These are phyloP conservation scores for Prenolepis imparis DNA, from an alignment of 2,888 invertebrate genomes.

Conservation along the genomic window DNA sequence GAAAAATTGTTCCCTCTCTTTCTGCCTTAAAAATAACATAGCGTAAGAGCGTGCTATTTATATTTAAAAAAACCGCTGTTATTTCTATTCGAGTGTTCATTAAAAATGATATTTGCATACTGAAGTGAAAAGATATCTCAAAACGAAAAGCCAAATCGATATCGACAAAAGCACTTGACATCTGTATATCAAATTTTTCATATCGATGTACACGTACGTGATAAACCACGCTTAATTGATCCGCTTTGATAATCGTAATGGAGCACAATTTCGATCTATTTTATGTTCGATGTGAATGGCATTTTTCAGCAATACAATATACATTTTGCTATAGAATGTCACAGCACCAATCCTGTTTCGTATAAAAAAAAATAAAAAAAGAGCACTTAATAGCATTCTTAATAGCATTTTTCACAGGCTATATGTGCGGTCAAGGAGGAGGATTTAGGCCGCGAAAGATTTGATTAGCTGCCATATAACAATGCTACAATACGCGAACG, in stretches of 20 bases:
- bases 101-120: conserved; percentile 20
- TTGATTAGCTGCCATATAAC: conserved; percentile 33
- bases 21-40: conserved; percentile 2
- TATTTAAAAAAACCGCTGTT: neutral
- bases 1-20: neutral
- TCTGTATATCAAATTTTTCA: conserved; percentile 51
- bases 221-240: conserved; percentile 63
- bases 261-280: conserved; percentile 36
- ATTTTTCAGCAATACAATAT: conserved; percentile 19
- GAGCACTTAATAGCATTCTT: conserved; percentile 13
- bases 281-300: conserved; percentile 22
- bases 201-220: conserved; percentile 52
- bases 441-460: conserved; percentile 9
- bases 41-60: conserved; percentile 4
- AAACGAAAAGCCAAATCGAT: conserved; percentile 18
- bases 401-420: conserved; percentile 13
- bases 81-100: conserved; percentile 3
- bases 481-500: neutral
- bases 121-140: neutral
- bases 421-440: neutral
- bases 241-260: conserved; percentile 67
- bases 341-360: conserved; percentile 27
- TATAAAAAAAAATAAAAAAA: conserved; percentile 4
- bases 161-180: conserved; percentile 25
- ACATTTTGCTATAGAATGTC: conserved; percentile 18